Evolutionary conservation across 2,888 invertebrate species (phyloP).

Genomic region (Ichneumoninae sp.): DNA sequence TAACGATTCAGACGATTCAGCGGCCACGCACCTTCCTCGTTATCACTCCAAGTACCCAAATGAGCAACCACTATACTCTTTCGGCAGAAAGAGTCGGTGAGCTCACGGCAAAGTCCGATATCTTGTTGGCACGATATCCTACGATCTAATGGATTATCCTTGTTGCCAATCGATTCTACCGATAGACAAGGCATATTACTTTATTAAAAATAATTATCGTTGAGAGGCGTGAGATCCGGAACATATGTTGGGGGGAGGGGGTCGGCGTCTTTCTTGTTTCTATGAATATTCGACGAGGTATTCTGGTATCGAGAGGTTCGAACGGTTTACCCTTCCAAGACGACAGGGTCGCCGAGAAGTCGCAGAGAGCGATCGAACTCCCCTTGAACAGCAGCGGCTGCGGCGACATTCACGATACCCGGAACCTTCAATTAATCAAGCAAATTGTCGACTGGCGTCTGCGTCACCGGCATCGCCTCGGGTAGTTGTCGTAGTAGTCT

Average conservation of each 20-base stretch:
- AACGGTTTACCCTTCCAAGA: conserved; percentile 2
- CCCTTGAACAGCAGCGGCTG: conserved; percentile 25
- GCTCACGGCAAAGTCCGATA: conserved; percentile 29
- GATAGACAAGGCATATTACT: background rate
- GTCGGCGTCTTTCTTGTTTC: background rate
- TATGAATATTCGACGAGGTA: conserved; percentile 56
- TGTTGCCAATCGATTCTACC: background rate
- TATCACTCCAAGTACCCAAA: conserved; percentile 8
- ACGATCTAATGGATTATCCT: background rate
- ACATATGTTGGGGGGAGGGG: conserved; percentile 16
- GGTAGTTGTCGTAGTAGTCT: conserved; percentile 10
- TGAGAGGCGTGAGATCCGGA: conserved; percentile 44
- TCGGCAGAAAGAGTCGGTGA: background rate
- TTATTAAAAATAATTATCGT: conserved; percentile 24
- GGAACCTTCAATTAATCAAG: conserved; percentile 67
- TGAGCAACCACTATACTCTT: background rate
- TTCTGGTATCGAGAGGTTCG: conserved; percentile 44
- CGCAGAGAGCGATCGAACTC: conserved; percentile 55
- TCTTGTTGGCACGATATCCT: conserved; percentile 42
- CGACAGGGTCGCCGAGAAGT: conserved; percentile 49
- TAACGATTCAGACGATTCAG: conserved; percentile 53
- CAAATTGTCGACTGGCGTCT: conserved; percentile 66
- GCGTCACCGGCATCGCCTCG: conserved; percentile 32
- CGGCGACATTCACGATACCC: conserved; percentile 34
- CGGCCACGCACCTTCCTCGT: conserved; percentile 65